phyloP scores from a whole-genome alignment of 2,797 vertebrate species.

The Pseudocheirus occidentalis region DNA sequence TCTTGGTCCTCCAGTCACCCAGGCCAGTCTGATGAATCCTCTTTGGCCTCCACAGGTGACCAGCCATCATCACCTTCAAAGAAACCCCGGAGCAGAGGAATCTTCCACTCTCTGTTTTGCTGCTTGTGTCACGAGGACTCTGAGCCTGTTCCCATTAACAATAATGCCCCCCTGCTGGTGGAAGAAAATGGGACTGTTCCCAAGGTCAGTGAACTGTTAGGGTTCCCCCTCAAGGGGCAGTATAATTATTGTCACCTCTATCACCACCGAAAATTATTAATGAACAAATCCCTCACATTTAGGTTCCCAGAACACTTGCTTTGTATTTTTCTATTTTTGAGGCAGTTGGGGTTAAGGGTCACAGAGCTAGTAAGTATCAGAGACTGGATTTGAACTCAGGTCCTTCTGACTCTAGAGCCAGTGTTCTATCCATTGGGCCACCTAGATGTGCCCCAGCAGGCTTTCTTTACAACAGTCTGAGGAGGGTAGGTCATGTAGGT shows the following conservation, averaged over 20 bases:
- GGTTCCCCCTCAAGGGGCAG: not conserved
- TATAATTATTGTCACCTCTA: not conserved
- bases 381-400: not conserved
- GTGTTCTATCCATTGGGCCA: not conserved
- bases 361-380: not conserved
- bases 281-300: not conserved
- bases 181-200: slow-evolving; percentile 92
- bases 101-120: slow-evolving; percentile 89
- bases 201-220: slow-evolving; percentile 85
- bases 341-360: not conserved
- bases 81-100: slow-evolving; percentile 87
- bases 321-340: not conserved
- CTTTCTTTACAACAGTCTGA: not conserved
- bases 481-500: not conserved
- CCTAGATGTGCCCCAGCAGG: not conserved
- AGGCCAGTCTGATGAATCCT: not conserved
- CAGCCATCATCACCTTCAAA: slow-evolving; percentile 82
- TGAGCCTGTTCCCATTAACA: slow-evolving; percentile 86
- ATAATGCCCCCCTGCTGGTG: slow-evolving; percentile 87
- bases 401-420: not conserved
- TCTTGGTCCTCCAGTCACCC: not conserved
- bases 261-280: not conserved
- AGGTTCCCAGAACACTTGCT: not conserved
- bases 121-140: slow-evolving; percentile 89
- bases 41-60: slow-evolving; percentile 81